phyloP scores from a whole-genome alignment of 2,113 vertebrate species.

The Amia ocellicauda region DNA sequence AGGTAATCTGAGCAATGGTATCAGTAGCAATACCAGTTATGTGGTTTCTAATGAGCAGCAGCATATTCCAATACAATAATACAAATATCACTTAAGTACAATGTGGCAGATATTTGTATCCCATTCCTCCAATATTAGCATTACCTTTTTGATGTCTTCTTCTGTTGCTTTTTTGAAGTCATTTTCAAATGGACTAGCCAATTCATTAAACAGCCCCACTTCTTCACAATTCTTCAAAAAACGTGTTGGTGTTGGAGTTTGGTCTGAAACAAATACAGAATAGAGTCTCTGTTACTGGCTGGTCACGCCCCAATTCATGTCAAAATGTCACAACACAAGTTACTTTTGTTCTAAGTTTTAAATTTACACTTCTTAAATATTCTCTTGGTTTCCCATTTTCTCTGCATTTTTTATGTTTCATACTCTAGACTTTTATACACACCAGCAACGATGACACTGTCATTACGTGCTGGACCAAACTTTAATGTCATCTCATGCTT shows the following conservation, averaged over 20 bases:
- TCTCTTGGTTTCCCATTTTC: neutral
- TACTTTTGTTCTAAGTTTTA: no score
- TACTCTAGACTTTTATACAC: conserved; percentile 43
- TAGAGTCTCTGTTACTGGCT: neutral
- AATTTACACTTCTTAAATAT: conserved; percentile 1
- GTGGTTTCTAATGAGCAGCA: no score
- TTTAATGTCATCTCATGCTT: conserved; percentile 99
- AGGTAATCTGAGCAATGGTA: neutral
- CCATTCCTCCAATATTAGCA: neutral
- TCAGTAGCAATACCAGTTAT: neutral
- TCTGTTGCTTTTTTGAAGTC: conserved; percentile 97
- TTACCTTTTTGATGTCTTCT: conserved; percentile 96
- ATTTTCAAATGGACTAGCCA: conserved; percentile 96
- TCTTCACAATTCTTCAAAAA: conserved; percentile 99
- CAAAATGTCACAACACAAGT: no score
- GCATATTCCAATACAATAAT: no score
- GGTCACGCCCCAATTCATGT: no score
- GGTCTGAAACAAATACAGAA: conserved; percentile 76
- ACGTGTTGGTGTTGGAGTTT: conserved; percentile 96
- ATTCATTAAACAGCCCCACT: conserved; percentile 96
- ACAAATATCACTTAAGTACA: no score
- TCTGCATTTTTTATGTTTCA: neutral
- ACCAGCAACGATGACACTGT: conserved; percentile 97
- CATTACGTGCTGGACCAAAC: conserved; percentile 97
- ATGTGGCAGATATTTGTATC: neutral